Conservation (phyloP, 2,888 invertebrate species). For the Harmothoe impar region DNA sequence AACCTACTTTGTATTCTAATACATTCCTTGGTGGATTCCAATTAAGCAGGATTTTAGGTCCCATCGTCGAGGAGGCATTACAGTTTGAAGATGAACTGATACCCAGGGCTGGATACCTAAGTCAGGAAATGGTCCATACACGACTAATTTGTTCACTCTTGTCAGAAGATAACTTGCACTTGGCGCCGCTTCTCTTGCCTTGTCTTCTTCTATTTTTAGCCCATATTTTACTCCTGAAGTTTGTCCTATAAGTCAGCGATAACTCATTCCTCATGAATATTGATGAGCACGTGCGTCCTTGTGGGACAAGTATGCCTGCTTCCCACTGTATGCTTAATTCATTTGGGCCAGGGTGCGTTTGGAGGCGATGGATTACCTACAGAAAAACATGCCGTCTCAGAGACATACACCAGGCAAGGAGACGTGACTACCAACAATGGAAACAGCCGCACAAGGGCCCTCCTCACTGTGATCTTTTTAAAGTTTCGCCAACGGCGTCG, state of each 20-base stretch:
- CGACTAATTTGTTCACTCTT: constrained; percentile 20
- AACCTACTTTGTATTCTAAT: constrained; percentile 52
- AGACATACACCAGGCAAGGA: not conserved
- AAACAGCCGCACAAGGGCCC: not conserved
- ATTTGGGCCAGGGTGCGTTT: not conserved
- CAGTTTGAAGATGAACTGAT: constrained; percentile 37
- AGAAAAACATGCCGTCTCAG: not conserved
- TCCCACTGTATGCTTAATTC: constrained; percentile 40
- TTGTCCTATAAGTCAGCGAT: constrained; percentile 30
- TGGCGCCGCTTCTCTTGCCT: not conserved
- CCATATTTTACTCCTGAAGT: not conserved
- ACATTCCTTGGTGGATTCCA: constrained; percentile 37
- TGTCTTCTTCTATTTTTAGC: not conserved
- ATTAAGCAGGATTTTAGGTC: not conserved
- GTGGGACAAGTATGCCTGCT: constrained; percentile 18
- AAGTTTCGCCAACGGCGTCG: not conserved
- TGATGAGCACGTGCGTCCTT: constrained; percentile 25
- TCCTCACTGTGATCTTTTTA: constrained; percentile 9
- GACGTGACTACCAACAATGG: constrained; percentile 2
- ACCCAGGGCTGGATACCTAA: not conserved
- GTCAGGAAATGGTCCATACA: not conserved
- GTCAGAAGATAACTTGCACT: not conserved
- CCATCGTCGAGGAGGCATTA: not conserved
- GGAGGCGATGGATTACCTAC: not conserved
- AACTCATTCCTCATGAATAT: constrained; percentile 44